These are phyloP conservation scores for Hydrozoanthus gracilis DNA, from an alignment of 92 coral and sea anemone species.

Conservation along the genomic window DNA sequence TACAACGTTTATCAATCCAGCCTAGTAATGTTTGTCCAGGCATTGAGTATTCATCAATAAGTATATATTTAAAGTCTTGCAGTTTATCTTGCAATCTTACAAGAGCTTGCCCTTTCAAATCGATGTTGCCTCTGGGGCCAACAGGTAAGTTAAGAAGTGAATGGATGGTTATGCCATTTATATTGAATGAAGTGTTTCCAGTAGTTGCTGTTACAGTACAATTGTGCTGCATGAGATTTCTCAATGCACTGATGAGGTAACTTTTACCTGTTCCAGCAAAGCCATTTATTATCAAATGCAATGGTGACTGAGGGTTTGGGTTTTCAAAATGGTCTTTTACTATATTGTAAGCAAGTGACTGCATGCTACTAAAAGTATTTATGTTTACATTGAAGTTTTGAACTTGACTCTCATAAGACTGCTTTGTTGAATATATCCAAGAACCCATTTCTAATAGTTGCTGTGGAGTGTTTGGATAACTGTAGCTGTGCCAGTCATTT, in stretches of 20 bases:
- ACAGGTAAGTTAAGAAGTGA: conserved; percentile 70
- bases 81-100: conserved; percentile 54
- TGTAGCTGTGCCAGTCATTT: conserved; percentile 54
- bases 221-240: conserved; percentile 31
- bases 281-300: conserved; percentile 51
- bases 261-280: conserved; percentile 57
- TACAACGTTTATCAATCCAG: conserved; percentile 55
- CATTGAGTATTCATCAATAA: conserved; percentile 70
- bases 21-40: conserved; percentile 48
- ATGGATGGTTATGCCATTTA: conserved; percentile 61
- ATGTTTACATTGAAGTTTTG: conserved; percentile 30
- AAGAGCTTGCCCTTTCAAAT: conserved; percentile 63
- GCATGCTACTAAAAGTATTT: conserved; percentile 48
- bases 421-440: conserved; percentile 58
- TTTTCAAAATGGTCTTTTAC: conserved; percentile 30
- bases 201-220: conserved; percentile 54
- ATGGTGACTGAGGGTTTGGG: conserved; percentile 24
- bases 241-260: conserved; percentile 47
- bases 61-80: conserved; percentile 40
- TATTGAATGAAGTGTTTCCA: conserved; percentile 55
- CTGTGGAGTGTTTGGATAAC: conserved; percentile 45
- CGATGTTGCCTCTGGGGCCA: conserved; percentile 60
- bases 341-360: conserved; percentile 52
- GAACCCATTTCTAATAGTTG: conserved; percentile 52
- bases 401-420: conserved; percentile 30